Evolutionary conservation across 2,797 vertebrate genomes (phyloP).

Genomic region (Sphaeramia orbicularis): DNA sequence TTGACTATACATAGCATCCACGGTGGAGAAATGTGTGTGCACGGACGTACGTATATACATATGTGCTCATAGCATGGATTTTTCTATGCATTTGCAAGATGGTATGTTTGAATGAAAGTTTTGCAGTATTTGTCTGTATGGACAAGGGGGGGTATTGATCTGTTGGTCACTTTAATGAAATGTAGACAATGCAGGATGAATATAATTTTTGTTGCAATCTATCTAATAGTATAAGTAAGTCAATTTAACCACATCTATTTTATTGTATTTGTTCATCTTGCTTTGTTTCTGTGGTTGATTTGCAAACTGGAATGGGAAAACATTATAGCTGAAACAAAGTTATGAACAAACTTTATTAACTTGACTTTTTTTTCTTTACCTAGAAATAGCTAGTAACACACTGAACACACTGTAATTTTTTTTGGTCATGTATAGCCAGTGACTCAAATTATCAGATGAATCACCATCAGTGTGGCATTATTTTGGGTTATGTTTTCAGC

Average conservation of each 20-base stretch:
- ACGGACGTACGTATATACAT: too few relatives aligned
- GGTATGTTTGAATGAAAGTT: constrained; percentile 36
- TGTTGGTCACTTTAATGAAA: constrained; percentile 19
- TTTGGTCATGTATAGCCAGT: neutral
- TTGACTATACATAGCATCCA: constrained; percentile 74
- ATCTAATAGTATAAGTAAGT: too few relatives aligned
- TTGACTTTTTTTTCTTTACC: too few relatives aligned
- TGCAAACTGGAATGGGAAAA: too few relatives aligned
- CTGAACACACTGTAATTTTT: neutral
- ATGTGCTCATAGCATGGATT: constrained; percentile 8
- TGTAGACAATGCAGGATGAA: neutral
- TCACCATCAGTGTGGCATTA: neutral
- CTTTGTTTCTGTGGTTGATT: too few relatives aligned
- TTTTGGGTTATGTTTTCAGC: neutral
- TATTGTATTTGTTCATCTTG: too few relatives aligned
- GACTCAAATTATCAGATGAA: neutral
- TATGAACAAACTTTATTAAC: too few relatives aligned
- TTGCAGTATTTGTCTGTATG: constrained; percentile 57
- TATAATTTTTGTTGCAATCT: neutral
- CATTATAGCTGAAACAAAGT: too few relatives aligned
- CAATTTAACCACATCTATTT: too few relatives aligned
- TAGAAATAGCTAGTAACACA: neutral
- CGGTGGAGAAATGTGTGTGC: constrained; percentile 36
- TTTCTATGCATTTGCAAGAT: constrained; percentile 42
- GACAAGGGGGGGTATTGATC: constrained; percentile 37